phyloP scores from a whole-genome alignment of 2,888 invertebrate genomes.

The Mythimna impura region DNA sequence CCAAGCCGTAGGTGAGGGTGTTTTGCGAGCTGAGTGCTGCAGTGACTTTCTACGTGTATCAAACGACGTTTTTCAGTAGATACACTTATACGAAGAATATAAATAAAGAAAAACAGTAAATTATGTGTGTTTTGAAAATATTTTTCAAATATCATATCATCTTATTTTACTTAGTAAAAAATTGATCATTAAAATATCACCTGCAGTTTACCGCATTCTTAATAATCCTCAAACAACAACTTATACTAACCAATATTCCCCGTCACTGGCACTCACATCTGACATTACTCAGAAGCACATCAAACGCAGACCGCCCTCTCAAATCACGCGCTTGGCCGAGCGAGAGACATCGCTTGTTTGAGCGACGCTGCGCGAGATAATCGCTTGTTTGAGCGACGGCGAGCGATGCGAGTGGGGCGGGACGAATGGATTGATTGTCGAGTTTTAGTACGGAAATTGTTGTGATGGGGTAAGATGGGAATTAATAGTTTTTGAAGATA shows the following conservation, averaged over 20 bases:
- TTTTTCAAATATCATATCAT: too few relatives aligned
- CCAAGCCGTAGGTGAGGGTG: too few relatives aligned
- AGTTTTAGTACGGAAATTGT: conserved; percentile 12
- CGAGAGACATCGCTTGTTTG: conserved; percentile 64
- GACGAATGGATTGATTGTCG: conserved; percentile 49
- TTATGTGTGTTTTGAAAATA: background rate
- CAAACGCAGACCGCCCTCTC: conserved; percentile 41
- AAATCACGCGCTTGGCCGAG: conserved; percentile 63
- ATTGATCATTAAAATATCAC: too few relatives aligned
- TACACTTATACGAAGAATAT: background rate
- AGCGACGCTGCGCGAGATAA: conserved; percentile 35
- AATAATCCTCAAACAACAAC: too few relatives aligned
- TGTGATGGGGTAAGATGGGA: background rate
- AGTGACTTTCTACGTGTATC: background rate
- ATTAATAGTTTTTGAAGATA: background rate
- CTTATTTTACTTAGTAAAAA: too few relatives aligned
- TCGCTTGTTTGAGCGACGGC: conserved; percentile 47
- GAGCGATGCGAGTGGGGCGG: conserved; percentile 5
- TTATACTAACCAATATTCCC: background rate
- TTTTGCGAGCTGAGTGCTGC: too few relatives aligned
- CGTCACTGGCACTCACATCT: conserved; percentile 24
- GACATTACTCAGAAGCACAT: conserved; percentile 32
- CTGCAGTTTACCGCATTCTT: too few relatives aligned
- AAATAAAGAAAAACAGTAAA: background rate
- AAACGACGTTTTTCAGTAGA: background rate